Evolutionary conservation across 1,140 invertebrate genomes (phyloP).

Genomic region (Leptinotarsa lineolata): DNA sequence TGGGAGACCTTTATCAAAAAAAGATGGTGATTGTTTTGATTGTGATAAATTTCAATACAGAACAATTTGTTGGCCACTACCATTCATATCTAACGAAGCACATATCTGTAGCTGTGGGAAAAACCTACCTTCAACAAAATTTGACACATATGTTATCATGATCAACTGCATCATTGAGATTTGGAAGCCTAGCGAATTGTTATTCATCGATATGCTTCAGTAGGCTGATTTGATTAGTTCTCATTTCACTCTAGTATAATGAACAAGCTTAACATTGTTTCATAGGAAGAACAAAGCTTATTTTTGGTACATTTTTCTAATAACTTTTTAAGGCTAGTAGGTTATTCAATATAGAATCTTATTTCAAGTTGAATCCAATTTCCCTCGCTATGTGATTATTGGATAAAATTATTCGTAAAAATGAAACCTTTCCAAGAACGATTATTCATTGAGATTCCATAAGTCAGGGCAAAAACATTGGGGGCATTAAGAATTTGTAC

Average conservation of each 20-base stretch:
- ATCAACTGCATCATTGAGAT: constrained; percentile 16
- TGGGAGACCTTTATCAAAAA: background rate
- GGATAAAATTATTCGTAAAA: background rate
- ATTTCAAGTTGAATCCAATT: too few relatives aligned
- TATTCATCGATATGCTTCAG: constrained; percentile 3
- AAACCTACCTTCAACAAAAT: constrained; percentile 27
- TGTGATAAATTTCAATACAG: constrained; percentile 52
- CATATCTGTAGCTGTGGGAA: constrained; percentile 43
- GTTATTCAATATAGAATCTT: background rate
- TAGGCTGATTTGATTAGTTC: constrained; percentile 13
- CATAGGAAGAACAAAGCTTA: background rate
- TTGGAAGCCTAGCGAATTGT: constrained; percentile 25
- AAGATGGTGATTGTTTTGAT: background rate
- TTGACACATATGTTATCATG: constrained; percentile 26
- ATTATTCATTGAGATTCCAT: background rate
- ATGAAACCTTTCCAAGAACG: background rate
- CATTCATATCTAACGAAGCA: constrained; percentile 40
- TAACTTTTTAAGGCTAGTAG: background rate
- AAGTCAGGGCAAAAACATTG: too few relatives aligned
- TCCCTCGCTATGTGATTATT: too few relatives aligned
- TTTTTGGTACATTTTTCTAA: background rate
- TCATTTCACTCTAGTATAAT: constrained; percentile 1
- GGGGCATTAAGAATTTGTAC: too few relatives aligned
- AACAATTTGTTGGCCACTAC: constrained; percentile 47
- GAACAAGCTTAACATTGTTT: background rate